Evolutionary conservation across 2,113 vertebrate species (phyloP), one percentile per base, ranked within the genome.

Genomic region (Xyrauchen texanus): DNA sequence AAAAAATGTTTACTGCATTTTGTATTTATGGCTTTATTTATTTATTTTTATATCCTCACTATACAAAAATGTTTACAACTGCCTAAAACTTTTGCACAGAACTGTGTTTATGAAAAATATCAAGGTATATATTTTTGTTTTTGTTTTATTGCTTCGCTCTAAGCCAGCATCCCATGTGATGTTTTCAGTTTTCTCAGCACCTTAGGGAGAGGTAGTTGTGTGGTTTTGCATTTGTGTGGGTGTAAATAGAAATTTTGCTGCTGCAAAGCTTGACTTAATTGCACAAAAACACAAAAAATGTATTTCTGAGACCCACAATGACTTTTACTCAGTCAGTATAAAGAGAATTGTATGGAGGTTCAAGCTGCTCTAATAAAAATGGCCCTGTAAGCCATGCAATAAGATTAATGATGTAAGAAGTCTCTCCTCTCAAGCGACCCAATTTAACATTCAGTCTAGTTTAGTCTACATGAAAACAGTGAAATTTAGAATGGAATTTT

Each of bases 201-300:
- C 15, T 15, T 45, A 5, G 16, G 68, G 45, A 71, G 9, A 46
- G 16, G 49, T 79, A 21, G 68, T n/a, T 51, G 44, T 62, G 57
- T 16, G 45, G 62, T n/a, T 63, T 61, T 65, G 61, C 64, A 60
- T 78, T 68, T 81, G 66, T 71, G 80, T 81, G 65, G 49, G 65
- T 68, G 71, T 62, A 67, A 75, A 64, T 74, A 64, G 64, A 52
- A 72, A 49, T 81, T 21, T 68, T 55, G 70, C 70, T 60, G 3
- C 9, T 72, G 70, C 13, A 44, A 9, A 60, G 55, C 44, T 47
- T 12, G 15, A 47, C 45, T 72, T 60, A 47, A 72, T 58, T 72
- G 55, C 53, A 15, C 53, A 58, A 58, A 71, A 71, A 58, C 45
- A n/a, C 13, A n/a, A n/a, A n/a, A n/a, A 58, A 58, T 5, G 3